Evolutionary conservation across 2,797 vertebrate species (phyloP).

Genomic region (Trachops cirrhosus): DNA sequence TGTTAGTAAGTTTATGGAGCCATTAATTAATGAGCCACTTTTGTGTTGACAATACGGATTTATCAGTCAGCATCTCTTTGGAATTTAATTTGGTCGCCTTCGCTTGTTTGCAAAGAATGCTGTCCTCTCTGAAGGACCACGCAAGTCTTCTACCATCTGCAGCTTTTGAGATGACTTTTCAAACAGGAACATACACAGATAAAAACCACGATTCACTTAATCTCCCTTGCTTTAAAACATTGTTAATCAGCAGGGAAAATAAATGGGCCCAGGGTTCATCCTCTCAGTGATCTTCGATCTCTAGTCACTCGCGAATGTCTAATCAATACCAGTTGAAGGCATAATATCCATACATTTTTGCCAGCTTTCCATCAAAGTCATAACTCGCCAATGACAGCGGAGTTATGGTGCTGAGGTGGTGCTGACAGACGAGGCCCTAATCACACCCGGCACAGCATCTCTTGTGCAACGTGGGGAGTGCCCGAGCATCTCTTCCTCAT

Average conservation of each 20-base stretch:
- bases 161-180: background rate
- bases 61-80: background rate
- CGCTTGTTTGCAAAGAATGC: background rate
- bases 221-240: background rate
- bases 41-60: background rate
- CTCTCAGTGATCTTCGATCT: background rate
- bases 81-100: background rate
- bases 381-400: background rate
- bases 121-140: background rate
- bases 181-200: background rate
- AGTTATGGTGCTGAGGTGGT: no score
- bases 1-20: background rate
- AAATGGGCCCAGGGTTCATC: background rate
- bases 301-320: background rate
- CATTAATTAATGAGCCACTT: background rate
- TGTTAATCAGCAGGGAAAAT: conserved; percentile 2
- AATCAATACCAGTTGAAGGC: background rate
- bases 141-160: background rate
- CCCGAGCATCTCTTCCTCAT: background rate
- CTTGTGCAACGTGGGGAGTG: background rate
- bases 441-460: background rate
- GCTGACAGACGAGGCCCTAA: background rate
- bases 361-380: background rate
- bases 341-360: background rate
- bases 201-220: background rate